Base-by-base conservation (phyloP, 2,888 invertebrate genomes). In the Stegana nigrithorax region DNA sequence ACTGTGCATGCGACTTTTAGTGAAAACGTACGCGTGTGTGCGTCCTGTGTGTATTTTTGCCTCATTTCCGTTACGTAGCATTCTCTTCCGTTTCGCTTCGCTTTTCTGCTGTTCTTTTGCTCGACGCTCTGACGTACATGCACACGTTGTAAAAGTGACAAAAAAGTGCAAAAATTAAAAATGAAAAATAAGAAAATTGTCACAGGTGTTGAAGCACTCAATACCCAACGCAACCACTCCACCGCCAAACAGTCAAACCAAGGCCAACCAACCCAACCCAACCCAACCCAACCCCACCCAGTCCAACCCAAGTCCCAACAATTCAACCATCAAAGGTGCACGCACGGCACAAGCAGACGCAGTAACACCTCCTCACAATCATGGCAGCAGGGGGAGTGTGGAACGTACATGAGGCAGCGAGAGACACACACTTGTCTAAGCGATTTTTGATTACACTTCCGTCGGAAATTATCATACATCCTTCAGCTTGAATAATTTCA, bases 381-480 rank as follows among this genome's bases (percentile, higher is more conserved):
- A n/a, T n/a, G n/a, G n/a, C n/a, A n/a, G n/a, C n/a, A n/a, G n/a
- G n/a, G n/a, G n/a, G n/a, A n/a, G n/a, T n/a, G n/a, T n/a, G n/a
- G 29, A 7, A 39, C 14, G 17, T 17, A 39, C 14, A 39, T 5
- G n/a, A 39, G 7, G 17, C 5, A 39, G 6, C 4, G 39, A 39
- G 39, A n/a, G 14, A 39, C 39, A 17, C 2, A 68, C 73, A 73
- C 72, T 80, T 78, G 81, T 82, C 83, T 85, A 85, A 85, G 85
- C 85, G 85, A 85, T 85, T 85, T 85, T 85, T 85, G 85, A 85
- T 85, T 85, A 85, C 85, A 83, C 83, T 85, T 84, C 85, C 85
- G 85, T 70, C 84, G 85, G 84, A 85, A 84, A 85, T 85, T 85
- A 85, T 85, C 85, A 85, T 85, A 84, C 81, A 85, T 84, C 84